Base-by-base conservation (phyloP, 2,113 vertebrate genomes). In the Rostratula benghalensis region DNA sequence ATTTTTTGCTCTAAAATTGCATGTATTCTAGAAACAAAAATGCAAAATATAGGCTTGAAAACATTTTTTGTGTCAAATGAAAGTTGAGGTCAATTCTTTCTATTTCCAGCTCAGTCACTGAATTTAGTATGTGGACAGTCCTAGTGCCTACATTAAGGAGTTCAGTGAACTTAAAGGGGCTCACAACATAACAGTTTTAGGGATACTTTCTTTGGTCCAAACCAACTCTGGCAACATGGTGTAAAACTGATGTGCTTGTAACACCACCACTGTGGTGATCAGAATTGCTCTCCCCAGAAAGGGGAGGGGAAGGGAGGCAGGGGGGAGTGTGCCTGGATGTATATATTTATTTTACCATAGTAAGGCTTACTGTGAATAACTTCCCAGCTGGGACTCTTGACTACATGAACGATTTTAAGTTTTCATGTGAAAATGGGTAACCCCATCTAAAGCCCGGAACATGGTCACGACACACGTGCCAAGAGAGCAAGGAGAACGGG, bases 401-500 rank as follows among this genome's bases (percentile, higher is more conserved):
- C 21, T 33, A 31, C 5, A 7, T 1, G 1, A 59, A 45, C 35
- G 71, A 20, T 7, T 48, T 24, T 1, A 74, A 24, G 45, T 50
- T 83, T 33, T 57, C 39, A 12, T 1, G 12, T 17, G 9, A 33
- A 69, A 88, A 51, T 18, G 31, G 13, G 23, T 41, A 68, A 16
- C 19, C 7, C 28, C 0, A 0, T 17, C 41, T n/a, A 11, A 74
- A 56, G 59, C 48, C 6, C 6, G 31, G 74, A 57, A 30, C 0
- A 0, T 0, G 12, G 39, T 33, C 81, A 27, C 8, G 18, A 64
- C 25, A 59, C 45, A 19, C 17, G 6, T 0, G 1, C 23, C 10
- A 4, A 30, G 37, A 39, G 59, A 1, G 10, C 50, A 39, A 1
- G 0, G 13, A 25, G 31, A 54, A 79, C 0, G 25, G 37, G 28